These are phyloP conservation scores for Megalops atlanticus DNA, from an alignment of 2,113 vertebrate genomes.

Conservation along the genomic window DNA sequence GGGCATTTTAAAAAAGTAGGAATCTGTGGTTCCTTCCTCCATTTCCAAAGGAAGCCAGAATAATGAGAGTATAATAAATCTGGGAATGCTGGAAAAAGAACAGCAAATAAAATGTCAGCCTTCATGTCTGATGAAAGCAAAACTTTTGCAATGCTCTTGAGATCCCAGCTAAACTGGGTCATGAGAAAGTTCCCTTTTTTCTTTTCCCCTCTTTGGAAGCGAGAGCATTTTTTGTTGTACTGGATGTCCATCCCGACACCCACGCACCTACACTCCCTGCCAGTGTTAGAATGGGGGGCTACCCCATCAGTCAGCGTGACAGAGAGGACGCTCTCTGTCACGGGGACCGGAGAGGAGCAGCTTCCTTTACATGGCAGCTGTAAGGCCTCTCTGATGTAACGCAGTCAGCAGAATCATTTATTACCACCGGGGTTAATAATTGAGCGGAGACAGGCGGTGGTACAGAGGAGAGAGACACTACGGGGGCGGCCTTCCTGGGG, in stretches of 20 bases:
- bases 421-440: constrained; percentile 76
- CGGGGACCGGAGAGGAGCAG: constrained; percentile 61
- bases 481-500: constrained; percentile 53
- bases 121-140: background rate
- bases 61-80: background rate
- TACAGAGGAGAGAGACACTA: constrained; percentile 48
- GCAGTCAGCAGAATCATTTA: constrained; percentile 79
- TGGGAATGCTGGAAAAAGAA: background rate
- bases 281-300: constrained; percentile 16
- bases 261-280: constrained; percentile 30
- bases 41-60: background rate
- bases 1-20: background rate
- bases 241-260: constrained; percentile 38
- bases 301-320: constrained; percentile 57
- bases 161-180: constrained; percentile 17
- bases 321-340: constrained; percentile 68
- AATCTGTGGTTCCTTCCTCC: background rate
- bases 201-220: constrained; percentile 26
- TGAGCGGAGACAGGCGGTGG: constrained; percentile 49
- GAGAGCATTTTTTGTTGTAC: constrained; percentile 34
- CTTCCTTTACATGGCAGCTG: constrained; percentile 79
- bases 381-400: constrained; percentile 72
- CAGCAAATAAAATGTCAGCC: background rate
- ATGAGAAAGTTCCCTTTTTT: constrained; percentile 41
- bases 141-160: background rate